Base-by-base conservation (phyloP, 2,113 vertebrate genomes). In the Rhinolophus sinicus region DNA sequence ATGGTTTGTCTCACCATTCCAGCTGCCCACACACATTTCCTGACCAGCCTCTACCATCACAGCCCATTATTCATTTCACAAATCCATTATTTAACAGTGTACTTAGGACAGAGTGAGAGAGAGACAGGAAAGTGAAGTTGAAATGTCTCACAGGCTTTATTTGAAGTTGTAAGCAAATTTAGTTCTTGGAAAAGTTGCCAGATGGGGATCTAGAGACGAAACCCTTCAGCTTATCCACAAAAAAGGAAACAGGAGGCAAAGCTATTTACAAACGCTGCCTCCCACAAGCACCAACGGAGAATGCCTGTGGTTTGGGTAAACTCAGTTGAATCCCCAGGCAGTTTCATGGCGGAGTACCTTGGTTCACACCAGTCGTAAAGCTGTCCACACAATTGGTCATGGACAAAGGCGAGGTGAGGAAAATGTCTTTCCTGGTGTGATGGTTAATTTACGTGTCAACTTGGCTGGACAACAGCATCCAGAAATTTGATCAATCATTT, bases 121-220 rank as follows among this genome's bases (percentile, higher is more conserved):
- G 33, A 93, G 76, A 80, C 54, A 24, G 73, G 33, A 7, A 84
- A 75, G 69, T 21, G 88, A 76, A 89, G 52, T 40, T 3, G 1
- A 69, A 67, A 19, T 33, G 60, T 89, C 96, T 93, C 91, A 1
- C 84, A 70, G 82, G 95, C 87, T 97, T 88, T 38, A 60, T 97
- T 60, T 95, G 91, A 97, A 81, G 91, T 60, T 75, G 44, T 80
- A 90, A 95, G 95, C 93, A 78, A 96, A 97, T 93, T 81, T 81
- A 91, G 64, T 95, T 95, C 96, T 97, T 81, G 80, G 95, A 97
- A 96, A 92, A 38, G 44, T 96, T 95, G 69, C 84, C 92, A 88
- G 88, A 54, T 94, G 65, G 22, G 73, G 28, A 58, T 28, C 82
- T 58, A 95, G 97, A 97, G 54, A 92, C 44, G 10, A 40, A 87